These are phyloP conservation scores for Temnothorax unifasciatus DNA, from an alignment of 2,888 invertebrate genomes.

Conservation along the genomic window DNA sequence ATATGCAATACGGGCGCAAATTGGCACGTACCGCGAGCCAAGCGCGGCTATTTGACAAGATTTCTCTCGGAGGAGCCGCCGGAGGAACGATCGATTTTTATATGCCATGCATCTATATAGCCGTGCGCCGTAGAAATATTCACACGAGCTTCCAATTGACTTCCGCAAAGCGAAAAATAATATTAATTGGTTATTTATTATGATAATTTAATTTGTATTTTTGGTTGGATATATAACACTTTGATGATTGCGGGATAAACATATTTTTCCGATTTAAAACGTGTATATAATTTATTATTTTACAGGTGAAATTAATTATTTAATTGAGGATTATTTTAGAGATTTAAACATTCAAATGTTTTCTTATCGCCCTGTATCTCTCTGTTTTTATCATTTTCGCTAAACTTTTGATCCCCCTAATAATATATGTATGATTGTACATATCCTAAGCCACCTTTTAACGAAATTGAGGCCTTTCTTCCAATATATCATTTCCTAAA, in stretches of 20 bases:
- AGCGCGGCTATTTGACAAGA: conserved; percentile 63
- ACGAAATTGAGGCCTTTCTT: background rate
- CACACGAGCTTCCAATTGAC: background rate
- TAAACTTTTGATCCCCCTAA: background rate
- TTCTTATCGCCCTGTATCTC: background rate
- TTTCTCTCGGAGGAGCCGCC: conserved; percentile 61
- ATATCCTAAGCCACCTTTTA: background rate
- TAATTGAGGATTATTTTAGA: background rate
- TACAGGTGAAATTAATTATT: background rate
- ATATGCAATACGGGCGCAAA: conserved; percentile 60
- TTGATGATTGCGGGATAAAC: conserved; percentile 4
- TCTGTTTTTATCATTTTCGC: background rate
- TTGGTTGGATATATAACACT: background rate
- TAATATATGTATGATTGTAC: background rate
- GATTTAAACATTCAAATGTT: background rate
- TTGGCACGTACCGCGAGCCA: conserved; percentile 60
- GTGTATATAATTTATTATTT: conserved; percentile 8
- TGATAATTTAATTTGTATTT: conserved; percentile 37
- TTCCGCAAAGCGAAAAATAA: background rate
- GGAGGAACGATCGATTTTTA: conserved; percentile 53
- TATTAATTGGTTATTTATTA: conserved; percentile 36
- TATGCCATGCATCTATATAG: background rate
- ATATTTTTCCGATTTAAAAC: conserved; percentile 5
- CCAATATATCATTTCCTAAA: conserved; percentile 18
- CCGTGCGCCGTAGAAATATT: background rate